Percentiles rank a stretch among this genome's conserved stretches.
Evolutionary conservation across 2,797 vertebrate genomes (phyloP).

Genomic region (Lacerta agilis): DNA sequence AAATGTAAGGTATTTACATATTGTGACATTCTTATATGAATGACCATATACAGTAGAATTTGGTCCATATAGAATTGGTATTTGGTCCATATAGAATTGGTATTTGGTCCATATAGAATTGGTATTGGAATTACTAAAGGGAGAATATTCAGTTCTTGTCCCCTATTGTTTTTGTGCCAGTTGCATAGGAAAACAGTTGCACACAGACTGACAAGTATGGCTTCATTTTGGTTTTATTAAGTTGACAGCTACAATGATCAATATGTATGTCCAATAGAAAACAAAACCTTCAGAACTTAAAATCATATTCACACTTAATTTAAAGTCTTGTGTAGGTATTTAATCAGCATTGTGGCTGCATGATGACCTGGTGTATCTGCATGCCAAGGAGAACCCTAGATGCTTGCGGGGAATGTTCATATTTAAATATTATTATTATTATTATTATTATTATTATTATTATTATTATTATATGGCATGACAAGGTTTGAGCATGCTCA

Average conservation of each 20-base stretch:
- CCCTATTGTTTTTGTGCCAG: neutral
- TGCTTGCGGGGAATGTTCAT: no score
- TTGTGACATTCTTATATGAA: neutral
- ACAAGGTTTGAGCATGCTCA: no score
- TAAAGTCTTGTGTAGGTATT: no score
- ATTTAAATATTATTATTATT: no score
- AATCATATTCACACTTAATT: neutral
- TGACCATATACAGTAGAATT: neutral
- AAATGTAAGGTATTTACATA: neutral
- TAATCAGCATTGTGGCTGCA: no score
- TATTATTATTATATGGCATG: no score
- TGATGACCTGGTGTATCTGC: no score
- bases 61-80: neutral
- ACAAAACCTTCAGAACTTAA: neutral
- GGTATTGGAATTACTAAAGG: neutral
- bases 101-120: neutral
- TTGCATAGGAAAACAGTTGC: neutral
- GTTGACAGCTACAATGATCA: no score
- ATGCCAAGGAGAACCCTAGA: no score
- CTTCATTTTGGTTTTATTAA: no score
- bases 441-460: no score
- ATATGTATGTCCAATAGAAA: neutral
- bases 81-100: neutral
- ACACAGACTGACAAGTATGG: no score
- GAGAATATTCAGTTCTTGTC: neutral